Evolutionary conservation across 1,140 invertebrate species (phyloP).

Genomic region (Lepidurus couesii): DNA sequence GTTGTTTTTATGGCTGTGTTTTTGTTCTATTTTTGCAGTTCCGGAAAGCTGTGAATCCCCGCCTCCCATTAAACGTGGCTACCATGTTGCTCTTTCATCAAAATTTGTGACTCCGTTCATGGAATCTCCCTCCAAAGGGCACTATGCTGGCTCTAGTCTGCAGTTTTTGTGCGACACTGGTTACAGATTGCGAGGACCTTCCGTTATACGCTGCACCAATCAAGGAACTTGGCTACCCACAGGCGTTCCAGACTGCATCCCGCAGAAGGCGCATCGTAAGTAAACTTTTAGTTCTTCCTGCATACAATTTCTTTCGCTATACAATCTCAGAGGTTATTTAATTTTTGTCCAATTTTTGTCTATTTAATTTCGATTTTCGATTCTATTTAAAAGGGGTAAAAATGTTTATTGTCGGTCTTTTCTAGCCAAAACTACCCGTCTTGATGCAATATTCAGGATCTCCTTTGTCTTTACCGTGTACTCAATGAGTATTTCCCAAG

Average conservation of each 20-base stretch:
- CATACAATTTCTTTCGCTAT: not conserved
- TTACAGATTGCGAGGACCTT: constrained; percentile 45
- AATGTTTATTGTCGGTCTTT: too few relatives aligned
- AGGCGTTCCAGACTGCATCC: constrained; percentile 41
- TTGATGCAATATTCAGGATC: too few relatives aligned
- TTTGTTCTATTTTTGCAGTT: not conserved
- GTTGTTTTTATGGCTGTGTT: not conserved
- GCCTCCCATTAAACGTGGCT: not conserved
- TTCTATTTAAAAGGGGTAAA: too few relatives aligned
- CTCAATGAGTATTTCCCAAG: too few relatives aligned
- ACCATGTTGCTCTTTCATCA: not conserved
- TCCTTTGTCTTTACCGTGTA: too few relatives aligned
- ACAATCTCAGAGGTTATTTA: too few relatives aligned
- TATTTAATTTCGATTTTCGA: too few relatives aligned
- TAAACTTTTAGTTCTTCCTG: not conserved
- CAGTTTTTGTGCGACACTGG: constrained; percentile 43
- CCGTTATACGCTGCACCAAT: constrained; percentile 43
- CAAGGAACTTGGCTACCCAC: constrained; percentile 49
- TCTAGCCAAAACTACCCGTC: too few relatives aligned
- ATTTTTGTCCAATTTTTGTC: too few relatives aligned
- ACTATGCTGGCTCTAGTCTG: not conserved
- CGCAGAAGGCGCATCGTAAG: not conserved
- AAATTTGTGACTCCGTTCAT: not conserved
- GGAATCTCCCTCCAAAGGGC: not conserved
- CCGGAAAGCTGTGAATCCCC: constrained; percentile 7